Percentiles rank a stretch among this genome's conserved stretches.
These are phyloP conservation scores for Musca vetustissima DNA, from an alignment of 1,140 invertebrate species.

Conservation along the genomic window DNA sequence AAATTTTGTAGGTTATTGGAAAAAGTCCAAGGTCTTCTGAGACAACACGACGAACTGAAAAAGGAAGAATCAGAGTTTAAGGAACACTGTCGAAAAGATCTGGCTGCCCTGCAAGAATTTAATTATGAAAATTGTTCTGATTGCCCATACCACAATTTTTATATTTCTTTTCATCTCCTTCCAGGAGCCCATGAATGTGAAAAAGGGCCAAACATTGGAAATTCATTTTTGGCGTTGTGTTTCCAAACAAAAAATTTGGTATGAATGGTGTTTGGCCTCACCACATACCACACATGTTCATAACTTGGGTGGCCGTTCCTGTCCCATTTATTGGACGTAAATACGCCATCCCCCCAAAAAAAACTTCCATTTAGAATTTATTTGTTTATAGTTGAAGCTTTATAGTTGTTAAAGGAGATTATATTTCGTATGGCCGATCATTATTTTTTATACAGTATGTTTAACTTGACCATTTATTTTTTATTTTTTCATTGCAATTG, in stretches of 20 bases:
- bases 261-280: conserved; percentile 86
- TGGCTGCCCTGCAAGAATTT: no score
- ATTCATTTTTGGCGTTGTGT: conserved; percentile 87
- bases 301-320: conserved; percentile 80
- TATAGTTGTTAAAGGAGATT: not conserved
- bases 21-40: no score
- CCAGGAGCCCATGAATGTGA: conserved; percentile 54
- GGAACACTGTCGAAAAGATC: no score
- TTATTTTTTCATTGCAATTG: no score
- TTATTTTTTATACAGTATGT: not conserved
- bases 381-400: not conserved
- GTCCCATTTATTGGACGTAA: conserved; percentile 33
- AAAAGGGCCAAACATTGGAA: conserved; percentile 70
- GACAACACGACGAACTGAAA: no score
- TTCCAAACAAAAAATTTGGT: conserved; percentile 85
- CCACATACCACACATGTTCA: conserved; percentile 70
- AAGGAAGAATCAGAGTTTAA: no score
- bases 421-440: not conserved
- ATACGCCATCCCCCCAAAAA: no score
- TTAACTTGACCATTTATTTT: not conserved
- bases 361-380: not conserved
- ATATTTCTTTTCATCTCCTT: conserved; percentile 31
- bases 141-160: no score
- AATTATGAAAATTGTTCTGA: no score
- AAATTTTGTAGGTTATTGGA: no score